Evolutionary conservation across 2,113 vertebrate species (phyloP).

Genomic region (Oncorhynchus nerka): DNA sequence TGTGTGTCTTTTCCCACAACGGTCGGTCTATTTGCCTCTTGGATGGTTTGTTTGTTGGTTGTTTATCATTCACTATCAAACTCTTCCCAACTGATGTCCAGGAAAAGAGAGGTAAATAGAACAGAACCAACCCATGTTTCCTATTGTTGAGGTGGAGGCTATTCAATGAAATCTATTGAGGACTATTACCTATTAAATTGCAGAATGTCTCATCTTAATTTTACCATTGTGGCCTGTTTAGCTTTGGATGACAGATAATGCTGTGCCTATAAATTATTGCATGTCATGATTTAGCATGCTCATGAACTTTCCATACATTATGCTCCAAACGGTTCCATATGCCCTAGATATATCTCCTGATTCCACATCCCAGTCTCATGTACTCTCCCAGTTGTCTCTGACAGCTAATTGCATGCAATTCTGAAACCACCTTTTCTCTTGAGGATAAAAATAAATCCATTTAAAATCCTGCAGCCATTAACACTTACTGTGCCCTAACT

Average conservation of each 20-base stretch:
- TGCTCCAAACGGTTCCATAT: background rate
- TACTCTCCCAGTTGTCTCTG: background rate
- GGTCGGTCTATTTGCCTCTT: background rate
- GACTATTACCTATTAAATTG: too few species aligned
- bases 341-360: background rate
- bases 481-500: slow-evolving; percentile 19
- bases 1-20: slow-evolving; percentile 36
- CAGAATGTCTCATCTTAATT: too few species aligned
- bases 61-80: slow-evolving; percentile 41
- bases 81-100: slow-evolving; percentile 26
- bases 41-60: slow-evolving; percentile 39
- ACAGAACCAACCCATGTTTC: background rate
- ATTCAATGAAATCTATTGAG: background rate
- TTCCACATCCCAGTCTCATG: background rate
- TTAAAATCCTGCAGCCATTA: slow-evolving; percentile 32
- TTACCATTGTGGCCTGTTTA: too few species aligned
- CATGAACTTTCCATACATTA: background rate
- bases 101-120: slow-evolving; percentile 32
- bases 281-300: too few species aligned
- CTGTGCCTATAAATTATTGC: too few species aligned
- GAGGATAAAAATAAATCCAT: slow-evolving; percentile 30
- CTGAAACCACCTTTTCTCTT: slow-evolving; percentile 9
- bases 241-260: too few species aligned
- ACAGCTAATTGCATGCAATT: background rate
- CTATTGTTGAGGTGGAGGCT: background rate